Evolutionary conservation across 2,797 vertebrate species (phyloP).

Genomic region (Oceanodroma leucorhoa): DNA sequence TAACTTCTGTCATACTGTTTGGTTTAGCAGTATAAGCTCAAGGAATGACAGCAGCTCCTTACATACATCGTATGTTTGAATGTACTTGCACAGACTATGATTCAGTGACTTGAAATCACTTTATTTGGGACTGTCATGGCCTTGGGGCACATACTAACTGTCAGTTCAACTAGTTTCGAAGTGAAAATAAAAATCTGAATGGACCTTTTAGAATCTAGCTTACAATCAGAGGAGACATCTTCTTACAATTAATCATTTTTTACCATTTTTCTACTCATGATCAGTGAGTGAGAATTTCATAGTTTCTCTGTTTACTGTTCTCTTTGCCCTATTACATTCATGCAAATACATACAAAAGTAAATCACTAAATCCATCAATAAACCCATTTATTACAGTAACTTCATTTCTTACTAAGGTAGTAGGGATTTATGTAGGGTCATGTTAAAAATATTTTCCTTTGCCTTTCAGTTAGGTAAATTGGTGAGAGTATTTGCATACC

Average conservation of each 20-base stretch:
- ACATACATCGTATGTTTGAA: rapidly evolving
- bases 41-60: background rate
- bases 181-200: background rate
- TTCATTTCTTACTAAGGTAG: background rate
- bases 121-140: background rate
- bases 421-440: background rate
- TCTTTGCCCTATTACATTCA: background rate
- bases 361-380: background rate
- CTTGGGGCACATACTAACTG: background rate
- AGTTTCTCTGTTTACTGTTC: background rate
- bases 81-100: background rate
- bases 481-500: background rate
- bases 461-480: background rate
- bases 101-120: background rate
- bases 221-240: background rate
- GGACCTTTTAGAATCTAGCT: background rate
- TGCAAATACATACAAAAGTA: background rate
- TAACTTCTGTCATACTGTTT: background rate
- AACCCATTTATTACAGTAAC: background rate
- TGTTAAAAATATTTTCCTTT: background rate
- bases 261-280: rapidly evolving
- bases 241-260: background rate
- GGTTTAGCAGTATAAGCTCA: background rate
- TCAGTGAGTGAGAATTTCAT: background rate
- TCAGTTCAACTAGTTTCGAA: background rate